These are phyloP conservation scores for Abramis brama DNA, from an alignment of 2,113 vertebrate genomes.

Conservation along the genomic window DNA sequence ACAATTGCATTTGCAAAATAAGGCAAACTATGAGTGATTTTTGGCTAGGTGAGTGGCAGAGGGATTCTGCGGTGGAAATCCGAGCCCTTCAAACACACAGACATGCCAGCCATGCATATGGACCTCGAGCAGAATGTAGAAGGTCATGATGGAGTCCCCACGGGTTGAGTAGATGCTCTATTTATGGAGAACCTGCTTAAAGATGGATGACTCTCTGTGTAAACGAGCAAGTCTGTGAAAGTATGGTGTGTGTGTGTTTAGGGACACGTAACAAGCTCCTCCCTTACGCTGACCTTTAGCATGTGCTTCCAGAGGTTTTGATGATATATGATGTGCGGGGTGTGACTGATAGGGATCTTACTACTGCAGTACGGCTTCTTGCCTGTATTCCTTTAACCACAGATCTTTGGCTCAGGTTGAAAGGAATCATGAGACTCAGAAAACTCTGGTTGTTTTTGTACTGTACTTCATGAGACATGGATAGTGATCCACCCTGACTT, in stretches of 20 bases:
- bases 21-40: not conserved
- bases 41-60: not conserved
- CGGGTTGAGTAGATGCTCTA: constrained; percentile 63
- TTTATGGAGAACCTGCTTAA: constrained; percentile 66
- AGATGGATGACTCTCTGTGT: constrained; percentile 53
- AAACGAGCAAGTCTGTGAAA: not conserved
- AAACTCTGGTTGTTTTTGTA: not conserved
- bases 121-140: constrained; percentile 67
- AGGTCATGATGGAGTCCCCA: constrained; percentile 63
- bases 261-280: constrained; percentile 31
- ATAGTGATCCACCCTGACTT: constrained; percentile 1
- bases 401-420: constrained; percentile 27
- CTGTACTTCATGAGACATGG: not conserved
- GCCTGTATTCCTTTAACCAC: not conserved
- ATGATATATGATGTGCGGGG: constrained; percentile 61
- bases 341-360: not conserved
- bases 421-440: not conserved
- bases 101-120: constrained; percentile 53
- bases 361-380: constrained; percentile 7
- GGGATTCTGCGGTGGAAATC: constrained; percentile 49
- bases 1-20: constrained; percentile 4
- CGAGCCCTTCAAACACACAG: constrained; percentile 51
- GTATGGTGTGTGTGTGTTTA: constrained; percentile 19
- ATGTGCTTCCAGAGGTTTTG: constrained; percentile 40
- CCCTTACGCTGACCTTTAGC: constrained; percentile 60